phyloP scores from a whole-genome alignment of 1,140 invertebrate species.

The Ylistrum balloti region DNA sequence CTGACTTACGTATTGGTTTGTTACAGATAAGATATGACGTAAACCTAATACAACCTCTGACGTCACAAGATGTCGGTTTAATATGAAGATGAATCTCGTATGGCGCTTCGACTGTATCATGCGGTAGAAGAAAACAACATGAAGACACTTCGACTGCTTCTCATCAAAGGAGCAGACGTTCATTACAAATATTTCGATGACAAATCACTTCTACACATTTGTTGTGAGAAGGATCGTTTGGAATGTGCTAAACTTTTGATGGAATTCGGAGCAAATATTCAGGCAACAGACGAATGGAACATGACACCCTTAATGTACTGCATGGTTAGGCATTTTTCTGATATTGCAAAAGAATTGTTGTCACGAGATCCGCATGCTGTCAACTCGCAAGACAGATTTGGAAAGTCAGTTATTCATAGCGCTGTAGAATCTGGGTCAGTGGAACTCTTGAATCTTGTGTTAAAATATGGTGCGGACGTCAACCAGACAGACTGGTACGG shows the following conservation, averaged over 20 bases:
- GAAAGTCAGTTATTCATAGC: constrained; percentile 61
- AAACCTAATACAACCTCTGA: neutral
- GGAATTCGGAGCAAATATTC: constrained; percentile 58
- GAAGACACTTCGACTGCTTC: constrained; percentile 46
- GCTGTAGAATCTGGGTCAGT: constrained; percentile 58
- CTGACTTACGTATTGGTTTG: too few relatives aligned
- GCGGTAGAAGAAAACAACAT: constrained; percentile 54
- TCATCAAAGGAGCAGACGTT: constrained; percentile 54
- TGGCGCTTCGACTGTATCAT: constrained; percentile 53
- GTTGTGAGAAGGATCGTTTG: constrained; percentile 60
- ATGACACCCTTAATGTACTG: constrained; percentile 67
- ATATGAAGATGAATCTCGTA: neutral
- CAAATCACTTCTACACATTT: constrained; percentile 62
- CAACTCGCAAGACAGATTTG: constrained; percentile 59
- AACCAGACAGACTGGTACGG: constrained; percentile 57
- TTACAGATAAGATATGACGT: neutral
- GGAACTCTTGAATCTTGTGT: constrained; percentile 47
- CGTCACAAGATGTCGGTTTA: constrained; percentile 14
- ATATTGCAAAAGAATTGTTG: constrained; percentile 61
- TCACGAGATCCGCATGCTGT: constrained; percentile 45
- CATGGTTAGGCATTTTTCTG: constrained; percentile 55
- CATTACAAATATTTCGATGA: constrained; percentile 47
- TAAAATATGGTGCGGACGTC: constrained; percentile 58
- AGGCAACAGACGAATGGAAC: constrained; percentile 65
- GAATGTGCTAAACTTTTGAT: constrained; percentile 61